Base-by-base conservation (phyloP, 2,113 vertebrate genomes). In the Oreochromis spilurus region DNA sequence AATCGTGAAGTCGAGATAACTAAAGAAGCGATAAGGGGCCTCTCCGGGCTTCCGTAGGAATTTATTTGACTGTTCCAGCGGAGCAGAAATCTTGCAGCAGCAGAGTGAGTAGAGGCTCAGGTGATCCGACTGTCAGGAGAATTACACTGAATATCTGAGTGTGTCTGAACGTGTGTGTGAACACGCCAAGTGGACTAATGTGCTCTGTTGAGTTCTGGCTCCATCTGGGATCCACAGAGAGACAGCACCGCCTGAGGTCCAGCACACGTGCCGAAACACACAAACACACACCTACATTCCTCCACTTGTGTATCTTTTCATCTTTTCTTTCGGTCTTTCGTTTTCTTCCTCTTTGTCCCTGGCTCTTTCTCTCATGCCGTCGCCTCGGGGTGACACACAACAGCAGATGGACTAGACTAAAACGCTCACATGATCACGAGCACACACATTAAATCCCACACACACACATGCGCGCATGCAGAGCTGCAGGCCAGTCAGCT, bases 201-300 rank as follows among this genome's bases (percentile, higher is more conserved):
- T 79, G 93, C 87, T 95, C 90, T 92, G 91, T 78, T 65, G 87
- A 91, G 91, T 93, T 89, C 90, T 89, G 91, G 84, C 88, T 93
- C 94, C 95, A 95, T 95, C 95, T 95, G 95, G 94, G 94, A 85
- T 90, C 90, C 90, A 65, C 87, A 81, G 90, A 94, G 89, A 90
- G 82, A 58, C 89, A 79, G 85, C 84, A 72, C 52, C 52, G 93
- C 92, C 93, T 40, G 87, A 80, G 93, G 93, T 90, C 88, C 82
- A 45, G 58, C 85, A 79, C 83, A 70, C 90, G 58, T 40, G 26
- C 82, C 36, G 81, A 84, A 50, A 84, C 60, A 58, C 80, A 54
- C 70, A 70, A 58, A 79, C 79, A 83, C 89, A 83, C 87, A 78
- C 84, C 54, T 52, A 55, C 84, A 65, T 58, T 84, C 81, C 72